Evolutionary conservation across 2,113 vertebrate genomes (phyloP).

Genomic region (Candoia aspera): DNA sequence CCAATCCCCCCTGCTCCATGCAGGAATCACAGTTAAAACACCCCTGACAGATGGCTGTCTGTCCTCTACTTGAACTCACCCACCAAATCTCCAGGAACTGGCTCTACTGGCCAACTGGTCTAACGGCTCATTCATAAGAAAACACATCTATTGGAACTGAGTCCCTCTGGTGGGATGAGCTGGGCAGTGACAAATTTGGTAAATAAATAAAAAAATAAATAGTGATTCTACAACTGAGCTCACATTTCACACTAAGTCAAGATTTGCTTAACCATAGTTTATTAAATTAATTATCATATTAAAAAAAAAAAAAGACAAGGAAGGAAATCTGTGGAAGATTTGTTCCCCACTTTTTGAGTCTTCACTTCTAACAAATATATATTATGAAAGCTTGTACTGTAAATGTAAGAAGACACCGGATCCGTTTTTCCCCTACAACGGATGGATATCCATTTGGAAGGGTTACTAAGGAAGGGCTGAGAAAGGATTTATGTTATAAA

Average conservation of each 20-base stretch:
- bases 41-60: neutral
- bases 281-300: neutral
- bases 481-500: neutral
- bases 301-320: neutral
- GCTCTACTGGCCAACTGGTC: neutral
- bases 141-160: neutral
- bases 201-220: too few relatives aligned
- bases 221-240: neutral
- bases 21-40: neutral
- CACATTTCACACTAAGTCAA: neutral
- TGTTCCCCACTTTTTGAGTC: neutral
- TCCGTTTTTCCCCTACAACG: neutral
- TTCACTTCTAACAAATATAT: neutral
- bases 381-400: neutral
- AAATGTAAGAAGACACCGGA: neutral
- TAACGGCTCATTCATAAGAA: neutral
- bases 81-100: neutral
- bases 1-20: neutral
- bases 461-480: neutral
- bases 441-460: neutral
- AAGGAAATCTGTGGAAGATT: neutral
- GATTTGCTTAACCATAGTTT: neutral
- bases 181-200: too few relatives aligned
- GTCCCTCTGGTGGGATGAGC: too few relatives aligned
- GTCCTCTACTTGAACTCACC: neutral